A percentile compares a stretch with the other conserved stretches of the same genome.
These are phyloP conservation scores for Nasonia giraulti DNA, from an alignment of 1,140 invertebrate species.

Conservation along the genomic window DNA sequence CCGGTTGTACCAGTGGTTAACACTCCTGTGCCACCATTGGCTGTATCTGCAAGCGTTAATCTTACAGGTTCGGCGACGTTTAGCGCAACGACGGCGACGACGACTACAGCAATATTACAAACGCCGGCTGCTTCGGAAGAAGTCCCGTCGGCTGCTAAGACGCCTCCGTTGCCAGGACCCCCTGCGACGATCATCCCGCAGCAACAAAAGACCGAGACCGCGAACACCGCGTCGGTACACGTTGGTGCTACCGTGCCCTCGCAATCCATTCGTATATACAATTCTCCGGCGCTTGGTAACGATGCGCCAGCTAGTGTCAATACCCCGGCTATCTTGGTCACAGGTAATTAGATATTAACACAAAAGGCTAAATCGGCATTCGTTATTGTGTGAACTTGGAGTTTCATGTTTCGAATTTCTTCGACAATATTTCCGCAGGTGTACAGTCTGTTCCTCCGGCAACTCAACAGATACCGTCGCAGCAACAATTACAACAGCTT, in stretches of 20 bases:
- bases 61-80: background rate
- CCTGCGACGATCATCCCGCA: background rate
- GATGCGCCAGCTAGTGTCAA: slow-evolving; percentile 54
- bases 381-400: background rate
- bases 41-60: background rate
- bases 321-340: slow-evolving; percentile 47
- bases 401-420: background rate
- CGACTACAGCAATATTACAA: background rate
- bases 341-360: slow-evolving; percentile 31
- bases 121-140: slow-evolving; percentile 52
- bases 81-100: background rate
- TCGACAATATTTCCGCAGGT: slow-evolving; percentile 1
- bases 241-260: slow-evolving; percentile 46
- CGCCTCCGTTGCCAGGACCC: slow-evolving; percentile 65
- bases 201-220: slow-evolving; percentile 12
- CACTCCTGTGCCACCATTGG: background rate
- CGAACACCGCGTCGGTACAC: slow-evolving; percentile 32
- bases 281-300: slow-evolving; percentile 59
- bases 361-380: background rate
- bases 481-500: slow-evolving; percentile 24
- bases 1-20: background rate
- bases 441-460: slow-evolving; percentile 24
- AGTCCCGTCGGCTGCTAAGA: slow-evolving; percentile 56
- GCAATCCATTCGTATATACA: slow-evolving; percentile 61
- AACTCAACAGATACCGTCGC: slow-evolving; percentile 32